Evolutionary conservation across 2,113 vertebrate genomes (phyloP).

Genomic region (Megaceryle maxima): DNA sequence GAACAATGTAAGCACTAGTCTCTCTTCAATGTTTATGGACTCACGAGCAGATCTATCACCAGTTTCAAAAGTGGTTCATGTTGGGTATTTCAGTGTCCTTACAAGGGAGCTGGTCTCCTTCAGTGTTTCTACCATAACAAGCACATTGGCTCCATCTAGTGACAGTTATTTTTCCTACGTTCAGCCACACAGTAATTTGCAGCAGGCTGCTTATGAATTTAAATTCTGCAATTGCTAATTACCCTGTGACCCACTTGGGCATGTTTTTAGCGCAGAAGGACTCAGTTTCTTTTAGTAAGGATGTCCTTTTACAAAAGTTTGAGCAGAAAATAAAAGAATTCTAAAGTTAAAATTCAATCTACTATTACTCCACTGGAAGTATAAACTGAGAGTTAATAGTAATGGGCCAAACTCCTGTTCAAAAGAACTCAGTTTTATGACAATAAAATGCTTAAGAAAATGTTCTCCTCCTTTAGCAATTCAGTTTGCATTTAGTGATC

Average conservation of each 20-base stretch:
- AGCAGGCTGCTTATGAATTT: neutral
- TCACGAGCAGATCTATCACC: neutral
- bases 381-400: neutral
- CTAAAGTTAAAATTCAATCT: neutral
- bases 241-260: neutral
- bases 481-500: neutral
- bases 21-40: neutral
- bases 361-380: neutral
- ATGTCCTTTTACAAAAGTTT: neutral
- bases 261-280: neutral
- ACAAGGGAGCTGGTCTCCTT: neutral
- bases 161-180: neutral
- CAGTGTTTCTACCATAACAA: neutral
- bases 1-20: fast-evolving
- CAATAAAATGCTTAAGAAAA: neutral
- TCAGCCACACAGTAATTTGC: neutral
- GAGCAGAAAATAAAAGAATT: neutral
- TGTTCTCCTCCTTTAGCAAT: neutral
- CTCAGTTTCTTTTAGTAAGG: neutral
- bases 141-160: constrained; percentile 30
- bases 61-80: neutral
- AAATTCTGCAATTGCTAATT: neutral
- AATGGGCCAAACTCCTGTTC: neutral
- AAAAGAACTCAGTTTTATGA: neutral
- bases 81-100: fast-evolving